Percentiles rank a stretch among this genome's conserved stretches.
These are phyloP conservation scores for Pelobates fuscus DNA, from an alignment of 2,113 vertebrate genomes.

Conservation along the genomic window DNA sequence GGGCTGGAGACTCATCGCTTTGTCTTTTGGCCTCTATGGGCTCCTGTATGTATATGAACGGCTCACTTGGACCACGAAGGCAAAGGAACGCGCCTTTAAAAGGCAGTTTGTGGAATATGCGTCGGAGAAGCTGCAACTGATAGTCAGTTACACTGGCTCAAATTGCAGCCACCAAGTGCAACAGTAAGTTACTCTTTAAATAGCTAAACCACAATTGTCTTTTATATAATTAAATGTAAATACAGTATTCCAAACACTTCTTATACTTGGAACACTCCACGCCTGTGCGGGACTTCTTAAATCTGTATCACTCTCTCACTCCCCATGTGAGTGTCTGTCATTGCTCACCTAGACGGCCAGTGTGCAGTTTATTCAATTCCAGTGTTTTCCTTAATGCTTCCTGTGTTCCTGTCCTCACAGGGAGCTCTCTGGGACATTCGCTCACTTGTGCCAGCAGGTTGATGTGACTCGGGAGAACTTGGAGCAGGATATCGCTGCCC, in stretches of 20 bases:
- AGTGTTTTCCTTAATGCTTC: neutral
- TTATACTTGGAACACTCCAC: too few relatives aligned
- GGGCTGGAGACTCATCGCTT: constrained; percentile 93
- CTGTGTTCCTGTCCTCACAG: constrained; percentile 63
- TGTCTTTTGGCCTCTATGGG: constrained; percentile 92
- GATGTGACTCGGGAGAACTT: constrained; percentile 91
- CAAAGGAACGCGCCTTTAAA: constrained; percentile 93
- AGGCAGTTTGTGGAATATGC: constrained; percentile 96
- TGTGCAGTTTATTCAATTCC: neutral
- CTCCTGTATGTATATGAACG: constrained; percentile 94
- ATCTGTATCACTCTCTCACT: neutral
- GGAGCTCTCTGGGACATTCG: constrained; percentile 88
- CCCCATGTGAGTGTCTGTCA: neutral
- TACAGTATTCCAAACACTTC: too few relatives aligned
- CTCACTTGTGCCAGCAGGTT: constrained; percentile 95
- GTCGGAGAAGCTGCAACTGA: constrained; percentile 92
- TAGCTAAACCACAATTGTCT: too few relatives aligned
- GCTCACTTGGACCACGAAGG: constrained; percentile 93
- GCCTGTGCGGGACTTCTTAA: too few relatives aligned
- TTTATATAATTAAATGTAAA: too few relatives aligned
- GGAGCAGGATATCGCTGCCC: constrained; percentile 84
- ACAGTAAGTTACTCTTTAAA: constrained; percentile 84
- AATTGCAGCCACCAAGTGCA: constrained; percentile 99
- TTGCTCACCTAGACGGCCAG: neutral
- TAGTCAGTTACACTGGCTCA: constrained; percentile 96